Evolutionary conservation across 2,888 invertebrate genomes (phyloP).

Genomic region (Odontothrips loti): DNA sequence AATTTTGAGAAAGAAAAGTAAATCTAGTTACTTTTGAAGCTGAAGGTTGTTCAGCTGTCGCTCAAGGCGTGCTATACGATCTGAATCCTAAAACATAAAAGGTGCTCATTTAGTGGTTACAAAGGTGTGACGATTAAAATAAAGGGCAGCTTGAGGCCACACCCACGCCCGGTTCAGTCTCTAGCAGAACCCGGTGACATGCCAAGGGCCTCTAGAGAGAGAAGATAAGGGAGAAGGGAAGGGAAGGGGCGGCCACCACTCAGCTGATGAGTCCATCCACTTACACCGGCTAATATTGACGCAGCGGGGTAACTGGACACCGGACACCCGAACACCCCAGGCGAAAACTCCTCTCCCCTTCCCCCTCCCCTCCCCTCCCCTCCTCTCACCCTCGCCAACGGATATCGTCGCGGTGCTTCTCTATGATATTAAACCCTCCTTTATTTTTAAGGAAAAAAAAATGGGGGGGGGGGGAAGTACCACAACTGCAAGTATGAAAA

Average conservation of each 20-base stretch:
- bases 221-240: background rate
- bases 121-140: no score
- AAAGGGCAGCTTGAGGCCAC: no score
- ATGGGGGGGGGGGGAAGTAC: no score
- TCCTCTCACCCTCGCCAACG: background rate
- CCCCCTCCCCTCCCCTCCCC: background rate
- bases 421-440: no score
- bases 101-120: no score
- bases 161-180: no score
- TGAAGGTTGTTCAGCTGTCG: background rate
- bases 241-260: conserved; percentile 1
- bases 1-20: background rate
- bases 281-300: conserved; percentile 17
- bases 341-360: background rate
- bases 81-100: background rate
- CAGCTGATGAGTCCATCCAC: conserved; percentile 21
- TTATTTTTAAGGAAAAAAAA: no score
- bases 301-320: conserved; percentile 16
- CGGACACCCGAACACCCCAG: conserved; percentile 12
- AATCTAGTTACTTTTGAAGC: background rate
- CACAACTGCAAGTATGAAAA: background rate
- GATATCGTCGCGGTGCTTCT: no score
- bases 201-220: no score
- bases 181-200: no score
- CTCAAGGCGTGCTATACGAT: background rate